A percentile compares a stretch with the other conserved stretches of the same genome.
Conservation (phyloP, 2,113 vertebrate genomes). For the Melanostigma gelatinosum region DNA sequence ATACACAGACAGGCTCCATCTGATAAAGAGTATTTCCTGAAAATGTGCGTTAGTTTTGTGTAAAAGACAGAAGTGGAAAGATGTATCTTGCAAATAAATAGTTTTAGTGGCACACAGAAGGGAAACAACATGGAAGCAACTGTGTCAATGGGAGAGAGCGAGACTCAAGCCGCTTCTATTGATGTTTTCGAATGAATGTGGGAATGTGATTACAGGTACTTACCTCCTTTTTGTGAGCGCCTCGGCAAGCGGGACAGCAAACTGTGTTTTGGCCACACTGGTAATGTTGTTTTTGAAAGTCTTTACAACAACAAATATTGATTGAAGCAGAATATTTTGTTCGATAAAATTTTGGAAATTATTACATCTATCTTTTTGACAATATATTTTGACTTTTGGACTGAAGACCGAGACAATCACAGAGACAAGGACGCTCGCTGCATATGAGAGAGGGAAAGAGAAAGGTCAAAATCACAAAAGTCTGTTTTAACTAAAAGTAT, state of each 20-base stretch:
- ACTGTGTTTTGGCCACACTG: no score
- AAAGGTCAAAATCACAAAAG: conserved; percentile 8
- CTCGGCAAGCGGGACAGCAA: no score
- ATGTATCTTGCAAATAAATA: conserved; percentile 2
- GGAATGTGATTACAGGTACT: not conserved
- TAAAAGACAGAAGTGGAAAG: conserved; percentile 10
- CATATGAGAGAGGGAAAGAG: not conserved
- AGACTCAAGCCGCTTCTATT: not conserved
- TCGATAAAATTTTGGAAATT: not conserved
- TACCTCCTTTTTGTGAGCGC: no score
- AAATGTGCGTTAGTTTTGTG: conserved; percentile 24
- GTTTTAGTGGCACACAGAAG: conserved; percentile 1
- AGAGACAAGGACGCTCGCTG: not conserved
- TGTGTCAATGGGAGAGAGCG: not conserved
- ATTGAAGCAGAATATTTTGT: no score
- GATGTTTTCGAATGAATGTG: not conserved
- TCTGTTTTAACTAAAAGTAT: conserved; percentile 17
- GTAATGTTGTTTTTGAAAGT: no score
- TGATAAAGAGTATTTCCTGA: conserved; percentile 52
- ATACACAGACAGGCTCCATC: conserved; percentile 61
- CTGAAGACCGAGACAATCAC: not conserved
- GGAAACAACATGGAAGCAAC: not conserved
- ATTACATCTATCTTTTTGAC: not conserved
- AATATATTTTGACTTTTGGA: not conserved
- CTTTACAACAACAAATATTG: no score